Evolutionary conservation across 2,888 invertebrate species (phyloP), one percentile per base, ranked within the genome.

Genomic region (Nephrotoma flavescens): DNA sequence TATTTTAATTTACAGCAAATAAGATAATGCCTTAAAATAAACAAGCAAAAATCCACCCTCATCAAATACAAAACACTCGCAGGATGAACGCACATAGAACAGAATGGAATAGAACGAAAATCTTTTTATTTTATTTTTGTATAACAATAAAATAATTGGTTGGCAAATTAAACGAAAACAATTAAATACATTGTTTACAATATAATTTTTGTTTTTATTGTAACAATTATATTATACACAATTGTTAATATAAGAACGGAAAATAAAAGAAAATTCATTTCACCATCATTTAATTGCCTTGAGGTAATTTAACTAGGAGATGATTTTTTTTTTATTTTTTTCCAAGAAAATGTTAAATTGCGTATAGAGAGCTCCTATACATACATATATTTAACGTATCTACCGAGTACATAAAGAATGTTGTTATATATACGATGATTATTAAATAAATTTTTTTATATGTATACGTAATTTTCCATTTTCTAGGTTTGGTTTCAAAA

Each of bases 401-500:
- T 57, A 57, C 4, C 0, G 47, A 12, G 7, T 57, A 57, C 15
- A 57, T 57, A 57, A 15, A 57, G 52, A 57, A 15, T 15, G 52
- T 71, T 71, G 71, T 71, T 71, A 71, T 71, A 11, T 71, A 71
- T 31, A 71, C 71, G n/a, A 52, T 52, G 52, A 52, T 71, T 71
- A 71, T 71, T 71, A 71, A 31, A 71, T 71, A 71, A 71, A 31
- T 7, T 9, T 11, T 71, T 52, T 52, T 52, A 44, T 44, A 2
- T 44, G 11, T 44, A 11, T 44, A 15, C 31, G 7, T 71, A 9
- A 31, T 71, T 71, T 71, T 31, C 31, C 71, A 84, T 86, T 86
- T 86, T 86, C 11, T 92, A 97, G 97, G 97, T 97, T 45, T 97
- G 97, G 97, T 97, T 97, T 91, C 97, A 97, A 93, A 97, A 97